These are phyloP conservation scores for Hyles lineata DNA, from an alignment of 2,888 invertebrate species.

Conservation along the genomic window DNA sequence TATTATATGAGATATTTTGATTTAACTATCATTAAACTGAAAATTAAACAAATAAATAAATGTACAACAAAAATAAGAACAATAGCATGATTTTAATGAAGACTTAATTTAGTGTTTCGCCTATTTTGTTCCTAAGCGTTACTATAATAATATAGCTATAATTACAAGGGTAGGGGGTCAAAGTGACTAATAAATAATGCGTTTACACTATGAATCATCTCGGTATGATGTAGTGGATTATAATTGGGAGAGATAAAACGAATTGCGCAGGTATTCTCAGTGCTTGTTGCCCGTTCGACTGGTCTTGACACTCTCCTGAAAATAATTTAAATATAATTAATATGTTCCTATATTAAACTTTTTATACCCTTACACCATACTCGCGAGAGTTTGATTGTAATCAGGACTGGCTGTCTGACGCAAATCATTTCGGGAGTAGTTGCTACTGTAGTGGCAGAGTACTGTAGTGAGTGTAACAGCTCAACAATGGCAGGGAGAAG, in stretches of 20 bases:
- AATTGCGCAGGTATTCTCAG: conserved; percentile 57
- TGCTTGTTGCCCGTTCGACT: conserved; percentile 65
- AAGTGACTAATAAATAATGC: conserved; percentile 44
- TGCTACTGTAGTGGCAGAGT: too few relatives aligned
- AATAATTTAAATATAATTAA: conserved; percentile 42
- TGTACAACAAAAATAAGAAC: conserved; percentile 48
- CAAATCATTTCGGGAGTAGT: too few relatives aligned
- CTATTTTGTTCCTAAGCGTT: conserved; percentile 46
- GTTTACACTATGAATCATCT: conserved; percentile 70
- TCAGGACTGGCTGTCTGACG: too few relatives aligned
- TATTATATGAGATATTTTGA: conserved; percentile 45
- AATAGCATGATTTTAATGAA: conserved; percentile 37
- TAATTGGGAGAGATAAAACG: conserved; percentile 52
- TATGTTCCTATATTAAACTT: too few relatives aligned
- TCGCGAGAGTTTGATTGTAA: too few relatives aligned
- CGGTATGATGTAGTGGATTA: conserved; percentile 68
- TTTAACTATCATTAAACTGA: conserved; percentile 38
- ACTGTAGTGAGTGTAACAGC: too few relatives aligned
- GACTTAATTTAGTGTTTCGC: conserved; percentile 24
- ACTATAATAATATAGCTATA: conserved; percentile 51
- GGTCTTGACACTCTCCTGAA: conserved; percentile 87
- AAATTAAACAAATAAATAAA: conserved; percentile 42
- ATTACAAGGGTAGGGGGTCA: conserved; percentile 60
- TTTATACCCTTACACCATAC: too few relatives aligned
- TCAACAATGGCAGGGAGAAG: too few relatives aligned